A percentile compares a stretch with the other conserved stretches of the same genome.
Conservation (phyloP, 1,140 invertebrate species). For the Conus betulinus region DNA sequence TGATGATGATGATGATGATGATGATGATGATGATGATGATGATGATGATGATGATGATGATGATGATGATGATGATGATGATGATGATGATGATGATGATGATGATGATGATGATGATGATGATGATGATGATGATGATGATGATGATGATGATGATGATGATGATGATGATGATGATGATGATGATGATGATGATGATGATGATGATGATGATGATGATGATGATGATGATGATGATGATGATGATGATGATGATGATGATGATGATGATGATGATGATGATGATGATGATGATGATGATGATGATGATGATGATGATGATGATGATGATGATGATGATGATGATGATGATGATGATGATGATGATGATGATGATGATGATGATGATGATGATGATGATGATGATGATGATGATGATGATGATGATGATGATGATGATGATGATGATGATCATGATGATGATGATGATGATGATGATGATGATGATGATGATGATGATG, state of each 20-base stretch:
- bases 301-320: neutral
- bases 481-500: neutral
- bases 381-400: neutral
- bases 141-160: neutral
- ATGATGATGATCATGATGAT: neutral
- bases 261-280: neutral
- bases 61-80: neutral
- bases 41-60: neutral
- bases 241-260: neutral
- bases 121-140: neutral
- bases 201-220: neutral
- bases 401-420: neutral
- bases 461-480: conserved; percentile 11
- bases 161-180: neutral
- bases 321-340: neutral
- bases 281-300: neutral
- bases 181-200: neutral
- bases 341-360: neutral
- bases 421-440: neutral
- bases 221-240: neutral
- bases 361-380: conserved; percentile 3
- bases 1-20: neutral
- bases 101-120: neutral
- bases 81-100: neutral
- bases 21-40: neutral